Base-by-base conservation (phyloP, 2,888 invertebrate species). In the Augiades crinisus region DNA sequence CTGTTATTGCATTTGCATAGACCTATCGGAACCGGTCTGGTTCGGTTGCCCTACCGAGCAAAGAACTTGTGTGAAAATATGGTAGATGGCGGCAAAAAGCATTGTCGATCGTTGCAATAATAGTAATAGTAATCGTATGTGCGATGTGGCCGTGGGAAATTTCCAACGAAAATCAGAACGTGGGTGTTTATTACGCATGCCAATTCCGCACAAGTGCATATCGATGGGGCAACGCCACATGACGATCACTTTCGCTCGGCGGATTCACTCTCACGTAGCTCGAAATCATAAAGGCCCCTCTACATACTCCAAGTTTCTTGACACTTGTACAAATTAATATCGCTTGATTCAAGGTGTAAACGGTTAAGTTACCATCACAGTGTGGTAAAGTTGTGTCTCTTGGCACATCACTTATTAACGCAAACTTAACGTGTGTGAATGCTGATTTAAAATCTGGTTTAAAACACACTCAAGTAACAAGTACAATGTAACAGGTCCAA, bases 141-240 rank as follows among this genome's bases (percentile, higher is more conserved):
- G 47, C 57, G 76, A 81, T 78, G 74, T 76, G 66, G 73, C 76
- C 78, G 81, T 87, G 83, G 81, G 84, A 84, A 85, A 76, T 75
- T 75, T 64, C 56, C 62, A 54, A 68, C 72, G 67, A 77, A 81
- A 86, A 85, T 79, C 77, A 63, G 86, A 86, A 71, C 87, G 87
- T 87, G 87, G 84, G 86, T 81, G 73, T 76, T 54, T 58, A 75
- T 81, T 81, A 79, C 78, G 75, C 74, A 73, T 75, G 70, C 65
- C 62, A 67, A 81, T 75, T 71, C 73, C 64, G 69, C 62, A 64
- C 75, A 76, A 79, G 72, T 78, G 78, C 71, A 72, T 65, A 76
- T 79, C 75, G 76, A 78, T 86, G 81, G 78, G 64, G 84, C 81
- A 83, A 84, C 58, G 58, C 57, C 51, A 67, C 64, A 67, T 72